These are phyloP conservation scores for Oryzias curvinotus DNA, from an alignment of 2,113 vertebrate species.

Conservation along the genomic window DNA sequence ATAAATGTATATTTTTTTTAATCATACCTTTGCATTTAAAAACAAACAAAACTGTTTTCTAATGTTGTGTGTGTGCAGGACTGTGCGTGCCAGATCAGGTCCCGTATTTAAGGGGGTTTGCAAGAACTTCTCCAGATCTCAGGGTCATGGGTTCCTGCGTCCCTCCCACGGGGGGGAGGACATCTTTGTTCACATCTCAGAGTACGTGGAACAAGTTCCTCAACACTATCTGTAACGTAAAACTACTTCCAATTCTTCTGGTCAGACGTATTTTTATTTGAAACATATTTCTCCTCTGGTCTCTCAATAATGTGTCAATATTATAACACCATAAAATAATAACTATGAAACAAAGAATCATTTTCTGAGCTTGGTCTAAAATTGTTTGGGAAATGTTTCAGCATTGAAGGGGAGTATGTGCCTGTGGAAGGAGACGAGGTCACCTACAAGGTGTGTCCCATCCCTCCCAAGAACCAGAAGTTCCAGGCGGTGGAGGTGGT, in stretches of 20 bases:
- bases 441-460: conserved; percentile 95
- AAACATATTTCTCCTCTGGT: too few relatives aligned
- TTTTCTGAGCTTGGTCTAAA: too few relatives aligned
- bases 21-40: too few relatives aligned
- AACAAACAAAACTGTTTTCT: not conserved
- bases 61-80: conserved; percentile 70
- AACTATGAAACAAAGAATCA: too few relatives aligned
- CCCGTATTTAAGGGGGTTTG: conserved; percentile 92
- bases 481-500: conserved; percentile 96
- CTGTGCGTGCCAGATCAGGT: conserved; percentile 89
- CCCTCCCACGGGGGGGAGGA: conserved; percentile 92
- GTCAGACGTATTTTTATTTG: too few relatives aligned
- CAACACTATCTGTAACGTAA: too few relatives aligned
- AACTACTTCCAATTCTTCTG: too few relatives aligned
- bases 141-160: conserved; percentile 94
- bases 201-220: conserved; percentile 71
- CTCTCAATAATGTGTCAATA: too few relatives aligned
- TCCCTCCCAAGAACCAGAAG: conserved; percentile 98
- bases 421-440: conserved; percentile 96
- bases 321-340: too few relatives aligned
- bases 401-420: conserved; percentile 97
- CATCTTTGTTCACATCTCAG: conserved; percentile 97
- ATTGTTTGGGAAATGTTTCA: conserved; percentile 45
- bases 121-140: conserved; percentile 97
- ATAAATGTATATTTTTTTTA: too few relatives aligned